phyloP scores from a whole-genome alignment of 2,797 vertebrate genomes.

The Adelosebastes latens region DNA sequence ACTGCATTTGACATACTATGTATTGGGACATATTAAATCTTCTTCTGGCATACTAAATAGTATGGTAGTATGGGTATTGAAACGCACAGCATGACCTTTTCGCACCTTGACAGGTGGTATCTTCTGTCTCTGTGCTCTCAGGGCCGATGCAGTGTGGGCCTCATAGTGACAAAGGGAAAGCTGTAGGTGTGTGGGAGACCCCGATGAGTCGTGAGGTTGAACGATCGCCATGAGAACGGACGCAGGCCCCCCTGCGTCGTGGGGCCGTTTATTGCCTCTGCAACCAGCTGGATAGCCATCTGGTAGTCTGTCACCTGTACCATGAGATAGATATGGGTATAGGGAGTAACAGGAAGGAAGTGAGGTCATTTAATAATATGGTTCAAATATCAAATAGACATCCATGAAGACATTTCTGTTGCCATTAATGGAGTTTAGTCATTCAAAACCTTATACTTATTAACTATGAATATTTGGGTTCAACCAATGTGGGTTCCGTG shows the following conservation, averaged over 20 bases:
- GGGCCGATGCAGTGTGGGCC: constrained; percentile 74
- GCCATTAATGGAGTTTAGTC: neutral
- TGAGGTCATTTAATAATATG: neutral
- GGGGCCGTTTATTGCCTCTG: constrained; percentile 88
- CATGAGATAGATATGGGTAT: neutral
- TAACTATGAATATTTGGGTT: neutral
- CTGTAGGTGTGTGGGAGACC: constrained; percentile 87
- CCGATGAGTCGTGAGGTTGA: constrained; percentile 86
- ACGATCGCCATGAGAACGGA: constrained; percentile 86
- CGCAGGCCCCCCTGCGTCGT: constrained; percentile 86
- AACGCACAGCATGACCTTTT: neutral
- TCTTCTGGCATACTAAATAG: too few relatives aligned
- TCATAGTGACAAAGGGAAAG: constrained; percentile 87
- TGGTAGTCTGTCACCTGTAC: constrained; percentile 87
- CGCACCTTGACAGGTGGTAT: neutral
- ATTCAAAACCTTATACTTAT: neutral
- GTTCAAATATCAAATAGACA: neutral
- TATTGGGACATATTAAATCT: too few relatives aligned
- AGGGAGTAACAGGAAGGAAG: neutral
- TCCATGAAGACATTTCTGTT: neutral
- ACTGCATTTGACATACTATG: too few relatives aligned
- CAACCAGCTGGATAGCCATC: constrained; percentile 83
- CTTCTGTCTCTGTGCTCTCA: constrained; percentile 16
- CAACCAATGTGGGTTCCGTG: neutral
- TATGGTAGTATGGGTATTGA: too few relatives aligned